A percentile compares a stretch with the other conserved stretches of the same genome.
Evolutionary conservation across 2,113 vertebrate genomes (phyloP).

Genomic region (Percina caprodes): DNA sequence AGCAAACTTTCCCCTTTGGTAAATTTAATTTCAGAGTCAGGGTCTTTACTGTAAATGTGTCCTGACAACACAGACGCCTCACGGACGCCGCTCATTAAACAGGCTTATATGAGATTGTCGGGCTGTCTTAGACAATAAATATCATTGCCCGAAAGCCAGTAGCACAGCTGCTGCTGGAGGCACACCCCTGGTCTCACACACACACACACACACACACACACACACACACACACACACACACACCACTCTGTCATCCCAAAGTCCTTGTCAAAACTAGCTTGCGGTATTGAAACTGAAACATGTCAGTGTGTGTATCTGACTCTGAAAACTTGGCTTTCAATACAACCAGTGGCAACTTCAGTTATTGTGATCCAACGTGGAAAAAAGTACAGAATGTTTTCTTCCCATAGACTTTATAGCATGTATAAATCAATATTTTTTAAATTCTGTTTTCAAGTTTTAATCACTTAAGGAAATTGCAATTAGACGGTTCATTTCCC

Average conservation of each 20-base stretch:
- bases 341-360: background rate
- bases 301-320: conserved; percentile 6
- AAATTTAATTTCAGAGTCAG: conserved; percentile 59
- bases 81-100: conserved; percentile 50
- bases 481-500: conserved; percentile 4
- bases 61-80: conserved; percentile 71
- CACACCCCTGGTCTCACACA: conserved; percentile 39
- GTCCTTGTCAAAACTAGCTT: conserved; percentile 54
- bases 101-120: conserved; percentile 64
- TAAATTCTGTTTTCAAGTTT: background rate
- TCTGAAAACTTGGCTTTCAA: conserved; percentile 6
- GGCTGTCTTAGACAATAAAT: conserved; percentile 74
- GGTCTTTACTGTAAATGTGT: conserved; percentile 67
- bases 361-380: background rate
- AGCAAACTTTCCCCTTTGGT: conserved; percentile 58
- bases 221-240: conserved; percentile 13
- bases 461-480: conserved; percentile 28
- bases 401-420: background rate
- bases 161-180: conserved; percentile 67
- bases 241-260: conserved; percentile 58
- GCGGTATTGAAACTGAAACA: conserved; percentile 46
- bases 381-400: background rate
- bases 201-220: conserved; percentile 18
- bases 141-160: conserved; percentile 60
- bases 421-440: conserved; percentile 12